phyloP scores from a whole-genome alignment of 2,888 invertebrate genomes.

The Amphipyra berbera region DNA sequence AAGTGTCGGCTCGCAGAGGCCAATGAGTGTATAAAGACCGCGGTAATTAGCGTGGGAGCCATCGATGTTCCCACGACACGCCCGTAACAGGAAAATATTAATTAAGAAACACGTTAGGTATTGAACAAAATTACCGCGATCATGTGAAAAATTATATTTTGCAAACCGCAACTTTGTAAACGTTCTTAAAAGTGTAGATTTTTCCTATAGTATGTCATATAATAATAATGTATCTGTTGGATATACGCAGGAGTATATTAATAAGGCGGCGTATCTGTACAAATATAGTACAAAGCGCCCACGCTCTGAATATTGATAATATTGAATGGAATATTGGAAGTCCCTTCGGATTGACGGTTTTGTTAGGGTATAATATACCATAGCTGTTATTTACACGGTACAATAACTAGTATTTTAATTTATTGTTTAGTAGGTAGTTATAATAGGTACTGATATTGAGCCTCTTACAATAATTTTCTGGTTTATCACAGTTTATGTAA shows the following conservation, averaged over 20 bases:
- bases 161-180: slow-evolving; percentile 28
- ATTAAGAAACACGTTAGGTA: slow-evolving; percentile 71
- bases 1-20: slow-evolving; percentile 68
- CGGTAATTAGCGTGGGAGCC: slow-evolving; percentile 84
- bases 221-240: too few relatives aligned
- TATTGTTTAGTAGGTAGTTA: too few relatives aligned
- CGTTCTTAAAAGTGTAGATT: slow-evolving; percentile 16
- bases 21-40: slow-evolving; percentile 74
- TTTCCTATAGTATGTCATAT: slow-evolving; percentile 10
- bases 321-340: slow-evolving; percentile 25
- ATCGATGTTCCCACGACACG: slow-evolving; percentile 79
- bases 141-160: slow-evolving; percentile 46
- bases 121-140: slow-evolving; percentile 59
- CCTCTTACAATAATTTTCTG: too few relatives aligned
- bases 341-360: slow-evolving; percentile 18
- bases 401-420: too few relatives aligned
- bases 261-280: slow-evolving; percentile 10
- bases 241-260: neutral
- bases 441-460: too few relatives aligned
- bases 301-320: slow-evolving; percentile 32
- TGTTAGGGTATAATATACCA: neutral
- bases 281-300: neutral
- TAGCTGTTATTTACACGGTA: too few relatives aligned
- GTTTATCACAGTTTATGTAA: too few relatives aligned
- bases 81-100: slow-evolving; percentile 78